Evolutionary conservation across 2,888 invertebrate species (phyloP), one percentile per base, ranked within the genome.

Genomic region (Autographa pulchrina): DNA sequence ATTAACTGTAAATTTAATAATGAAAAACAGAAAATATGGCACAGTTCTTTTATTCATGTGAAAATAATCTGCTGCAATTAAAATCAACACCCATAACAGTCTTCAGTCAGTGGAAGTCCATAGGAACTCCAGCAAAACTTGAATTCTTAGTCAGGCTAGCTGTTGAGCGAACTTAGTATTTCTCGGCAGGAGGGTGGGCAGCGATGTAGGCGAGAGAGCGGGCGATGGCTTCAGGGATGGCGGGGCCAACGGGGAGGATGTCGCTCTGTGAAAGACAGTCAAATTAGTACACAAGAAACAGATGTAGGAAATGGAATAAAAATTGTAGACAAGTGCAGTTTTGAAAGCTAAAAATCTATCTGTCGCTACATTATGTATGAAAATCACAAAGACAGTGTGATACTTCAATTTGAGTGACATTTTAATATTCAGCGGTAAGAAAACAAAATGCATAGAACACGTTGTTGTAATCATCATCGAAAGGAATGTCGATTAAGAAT

Each of bases 141-240:
- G 38, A 62, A 20, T 56, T 52, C 58, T 60, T 68, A 52, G 63
- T 70, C 20, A 54, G 48, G 52, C 72, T 59, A 64, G 3, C 14
- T 41, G 59, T 64, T 54, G 25, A 25, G 16, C 60, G 48, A 16
- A 59, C 25, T 83, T 78, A 82, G 62, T 66, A 77, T 31, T 78
- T 78, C 54, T 65, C 43, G 54, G 38, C 14, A 25, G 60, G 48
- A 9, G 70, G 0, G 43, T 90, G 90, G 48, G 81, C 75, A 0
- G 80, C 86, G 73, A 87, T 88, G 89, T 91, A 95, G 65, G 84
- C 87, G 25, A 94, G 65, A 18, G 92, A 78, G 72, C 91, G 91
- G 35, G 70, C 73, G 75, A 94, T 94, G 7, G 83, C 88, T 1
- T 82, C 88, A 7, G 94, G 94, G 0, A 90, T 74, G 9, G 81